Evolutionary conservation across 1,140 invertebrate species (phyloP).

Genomic region (Lepeophtheirus salmonis): DNA sequence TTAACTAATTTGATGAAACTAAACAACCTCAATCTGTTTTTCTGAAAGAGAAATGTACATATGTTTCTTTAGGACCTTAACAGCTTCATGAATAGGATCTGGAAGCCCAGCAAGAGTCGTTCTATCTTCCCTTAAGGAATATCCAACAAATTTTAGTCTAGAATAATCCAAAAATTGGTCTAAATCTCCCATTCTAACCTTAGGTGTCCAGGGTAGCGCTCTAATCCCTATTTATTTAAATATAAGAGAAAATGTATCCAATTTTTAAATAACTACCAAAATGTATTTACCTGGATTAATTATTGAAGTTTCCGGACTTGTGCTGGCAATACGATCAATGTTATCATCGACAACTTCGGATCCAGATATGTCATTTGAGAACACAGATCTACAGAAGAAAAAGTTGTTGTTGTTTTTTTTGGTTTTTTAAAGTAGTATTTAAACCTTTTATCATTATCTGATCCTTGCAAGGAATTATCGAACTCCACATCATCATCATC

Average conservation of each 20-base stretch:
- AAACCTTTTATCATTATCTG: background rate
- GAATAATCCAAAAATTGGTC: constrained; percentile 77
- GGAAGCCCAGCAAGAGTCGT: constrained; percentile 77
- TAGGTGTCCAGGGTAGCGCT: constrained; percentile 9
- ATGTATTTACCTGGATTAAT: background rate
- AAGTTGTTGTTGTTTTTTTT: too few species aligned
- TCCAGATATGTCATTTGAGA: background rate
- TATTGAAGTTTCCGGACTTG: background rate
- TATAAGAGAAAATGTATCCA: background rate
- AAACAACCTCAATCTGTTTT: constrained; percentile 29
- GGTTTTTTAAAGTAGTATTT: background rate
- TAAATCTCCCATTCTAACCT: constrained; percentile 82
- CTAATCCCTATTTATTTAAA: background rate
- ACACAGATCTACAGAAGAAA: background rate
- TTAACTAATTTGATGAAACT: background rate
- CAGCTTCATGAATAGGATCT: constrained; percentile 81
- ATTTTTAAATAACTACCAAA: constrained; percentile 7
- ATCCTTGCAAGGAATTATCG: background rate
- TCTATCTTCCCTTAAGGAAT: constrained; percentile 55
- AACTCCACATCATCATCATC: background rate
- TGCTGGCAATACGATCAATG: background rate
- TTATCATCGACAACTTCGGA: background rate
- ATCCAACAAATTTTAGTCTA: constrained; percentile 84
- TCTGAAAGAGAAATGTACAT: constrained; percentile 34
- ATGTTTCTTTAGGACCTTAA: constrained; percentile 57